phyloP scores from a whole-genome alignment of 2,113 vertebrate genomes.

The Centropus bengalensis region DNA sequence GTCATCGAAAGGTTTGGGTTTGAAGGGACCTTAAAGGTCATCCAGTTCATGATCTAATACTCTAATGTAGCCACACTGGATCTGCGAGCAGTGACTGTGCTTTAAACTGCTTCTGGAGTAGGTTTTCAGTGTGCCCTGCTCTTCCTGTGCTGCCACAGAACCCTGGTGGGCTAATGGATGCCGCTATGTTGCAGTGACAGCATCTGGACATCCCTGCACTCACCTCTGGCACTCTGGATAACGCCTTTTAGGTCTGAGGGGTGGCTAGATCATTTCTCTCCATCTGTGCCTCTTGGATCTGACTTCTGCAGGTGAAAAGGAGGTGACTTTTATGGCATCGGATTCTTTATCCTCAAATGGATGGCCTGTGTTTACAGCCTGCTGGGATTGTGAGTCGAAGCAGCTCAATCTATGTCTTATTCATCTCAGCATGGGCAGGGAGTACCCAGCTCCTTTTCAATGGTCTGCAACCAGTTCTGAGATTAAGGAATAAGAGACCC shows the following conservation, averaged over 20 bases:
- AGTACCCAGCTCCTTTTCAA: background rate
- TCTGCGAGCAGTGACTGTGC: background rate
- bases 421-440: background rate
- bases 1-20: background rate
- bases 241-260: background rate
- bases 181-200: background rate
- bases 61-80: background rate
- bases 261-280: background rate
- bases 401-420: background rate
- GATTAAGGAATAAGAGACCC: background rate
- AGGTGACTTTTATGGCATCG: background rate
- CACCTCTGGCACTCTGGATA: background rate
- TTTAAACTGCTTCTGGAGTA: background rate
- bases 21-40: too few species aligned
- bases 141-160: background rate
- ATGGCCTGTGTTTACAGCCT: background rate
- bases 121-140: background rate
- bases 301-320: background rate
- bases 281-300: background rate
- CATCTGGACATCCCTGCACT: background rate
- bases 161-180: background rate
- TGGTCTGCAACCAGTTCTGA: background rate
- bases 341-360: background rate
- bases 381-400: background rate
- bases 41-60: background rate